A percentile compares a stretch with the other conserved stretches of the same genome.
Evolutionary conservation across 2,888 invertebrate species (phyloP).

Genomic region (Drosophila subquinaria): DNA sequence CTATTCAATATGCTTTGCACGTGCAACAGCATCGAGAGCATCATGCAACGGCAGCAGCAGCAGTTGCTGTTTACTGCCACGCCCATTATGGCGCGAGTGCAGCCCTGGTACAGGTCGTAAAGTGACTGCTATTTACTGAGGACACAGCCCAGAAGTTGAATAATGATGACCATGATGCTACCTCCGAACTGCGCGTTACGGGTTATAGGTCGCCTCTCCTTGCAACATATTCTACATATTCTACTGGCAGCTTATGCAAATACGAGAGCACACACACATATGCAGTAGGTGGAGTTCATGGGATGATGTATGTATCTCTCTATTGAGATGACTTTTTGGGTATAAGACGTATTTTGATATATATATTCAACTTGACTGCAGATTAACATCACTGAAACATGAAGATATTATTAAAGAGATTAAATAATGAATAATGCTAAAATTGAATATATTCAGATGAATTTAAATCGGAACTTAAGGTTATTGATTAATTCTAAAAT

Average conservation of each 20-base stretch:
- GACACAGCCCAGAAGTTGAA: conserved; percentile 72
- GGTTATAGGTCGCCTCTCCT: conserved; percentile 8
- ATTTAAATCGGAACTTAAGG: too few relatives aligned
- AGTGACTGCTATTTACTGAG: conserved; percentile 76
- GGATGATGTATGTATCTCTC: conserved; percentile 2
- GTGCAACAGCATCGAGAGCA: conserved; percentile 46
- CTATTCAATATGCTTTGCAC: conserved; percentile 75
- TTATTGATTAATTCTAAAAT: too few relatives aligned
- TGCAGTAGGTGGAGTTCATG: conserved; percentile 26
- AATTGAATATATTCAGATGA: too few relatives aligned
- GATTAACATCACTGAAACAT: background rate
- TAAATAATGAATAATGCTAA: background rate
- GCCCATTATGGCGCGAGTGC: conserved; percentile 50
- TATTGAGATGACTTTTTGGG: conserved; percentile 4
- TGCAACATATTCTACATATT: conserved; percentile 24
- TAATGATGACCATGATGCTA: conserved; percentile 78
- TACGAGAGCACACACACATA: conserved; percentile 51
- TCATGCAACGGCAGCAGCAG: conserved; percentile 37
- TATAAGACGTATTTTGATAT: background rate
- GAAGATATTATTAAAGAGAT: background rate
- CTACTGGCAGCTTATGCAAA: conserved; percentile 65
- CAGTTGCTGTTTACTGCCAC: conserved; percentile 74
- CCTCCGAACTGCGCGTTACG: conserved; percentile 20
- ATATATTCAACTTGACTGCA: conserved; percentile 7
- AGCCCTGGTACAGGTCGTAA: conserved; percentile 67